Conservation (phyloP, 2,113 vertebrate genomes). For the Loxodonta africana region DNA sequence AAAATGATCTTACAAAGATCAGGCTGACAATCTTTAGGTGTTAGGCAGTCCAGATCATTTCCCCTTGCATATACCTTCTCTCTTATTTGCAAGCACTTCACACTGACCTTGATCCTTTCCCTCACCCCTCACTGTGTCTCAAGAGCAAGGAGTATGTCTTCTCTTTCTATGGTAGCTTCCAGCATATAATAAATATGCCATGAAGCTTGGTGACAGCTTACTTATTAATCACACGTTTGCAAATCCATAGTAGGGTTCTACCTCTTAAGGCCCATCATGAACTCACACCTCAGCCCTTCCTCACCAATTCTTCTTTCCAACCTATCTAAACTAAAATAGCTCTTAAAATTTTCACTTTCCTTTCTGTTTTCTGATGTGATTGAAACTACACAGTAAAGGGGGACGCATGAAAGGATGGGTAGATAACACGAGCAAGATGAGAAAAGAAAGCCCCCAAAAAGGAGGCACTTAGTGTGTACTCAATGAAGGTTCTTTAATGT, state of each 20-base stretch:
- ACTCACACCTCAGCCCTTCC: neutral
- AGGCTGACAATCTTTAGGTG: neutral
- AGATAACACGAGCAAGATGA: neutral
- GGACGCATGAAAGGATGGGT: neutral
- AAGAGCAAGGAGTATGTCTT: neutral
- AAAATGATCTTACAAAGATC: slow-evolving; percentile 21
- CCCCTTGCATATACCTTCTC: neutral
- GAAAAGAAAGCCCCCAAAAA: neutral
- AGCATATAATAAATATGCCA: slow-evolving; percentile 14
- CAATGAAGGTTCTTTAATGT: neutral
- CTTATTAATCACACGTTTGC: neutral
- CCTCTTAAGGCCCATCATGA: neutral
- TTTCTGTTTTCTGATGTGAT: neutral
- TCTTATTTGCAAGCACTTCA: neutral
- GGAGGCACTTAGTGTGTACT: too few species aligned
- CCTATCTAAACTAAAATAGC: slow-evolving; percentile 14
- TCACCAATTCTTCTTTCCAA: neutral
- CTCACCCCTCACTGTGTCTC: neutral
- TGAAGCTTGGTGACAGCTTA: neutral
- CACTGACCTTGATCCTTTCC: slow-evolving; percentile 19
- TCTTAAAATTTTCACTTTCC: neutral
- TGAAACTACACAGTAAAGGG: neutral
- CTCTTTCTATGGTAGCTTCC: slow-evolving; percentile 34
- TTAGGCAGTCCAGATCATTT: neutral
- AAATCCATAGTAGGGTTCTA: neutral